Conservation (phyloP, 2,888 invertebrate genomes). For the Apamea monoglypha region DNA sequence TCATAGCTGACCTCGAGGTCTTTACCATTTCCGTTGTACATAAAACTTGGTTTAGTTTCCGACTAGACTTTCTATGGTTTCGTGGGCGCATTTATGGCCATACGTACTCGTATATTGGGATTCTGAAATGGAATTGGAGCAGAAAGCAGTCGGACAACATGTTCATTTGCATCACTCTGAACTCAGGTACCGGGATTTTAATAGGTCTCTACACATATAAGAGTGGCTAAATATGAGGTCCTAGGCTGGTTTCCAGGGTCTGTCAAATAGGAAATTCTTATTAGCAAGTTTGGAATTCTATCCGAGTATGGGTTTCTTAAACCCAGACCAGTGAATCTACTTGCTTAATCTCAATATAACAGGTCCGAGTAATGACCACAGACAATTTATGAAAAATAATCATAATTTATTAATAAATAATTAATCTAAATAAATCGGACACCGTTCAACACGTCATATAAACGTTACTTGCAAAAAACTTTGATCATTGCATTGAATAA, state of each 20-base stretch:
- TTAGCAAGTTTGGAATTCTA: not conserved
- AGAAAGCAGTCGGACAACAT: not conserved
- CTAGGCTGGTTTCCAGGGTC: not conserved
- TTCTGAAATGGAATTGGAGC: slow-evolving; percentile 19
- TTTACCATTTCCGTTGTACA: slow-evolving; percentile 2
- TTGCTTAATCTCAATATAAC: not conserved
- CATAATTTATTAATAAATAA: not conserved
- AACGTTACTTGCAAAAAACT: not conserved
- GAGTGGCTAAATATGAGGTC: not conserved
- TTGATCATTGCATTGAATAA: not conserved
- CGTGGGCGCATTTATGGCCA: slow-evolving; percentile 35
- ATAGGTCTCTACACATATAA: not conserved
- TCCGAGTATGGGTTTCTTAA: not conserved
- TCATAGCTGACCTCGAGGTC: not conserved
- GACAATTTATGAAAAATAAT: not conserved
- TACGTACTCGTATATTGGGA: not conserved
- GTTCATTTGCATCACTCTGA: not conserved
- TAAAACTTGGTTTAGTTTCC: not conserved
- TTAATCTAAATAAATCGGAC: not conserved
- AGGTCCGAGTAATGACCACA: not conserved
- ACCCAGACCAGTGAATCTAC: not conserved
- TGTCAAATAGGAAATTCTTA: not conserved
- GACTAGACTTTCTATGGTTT: slow-evolving; percentile 2
- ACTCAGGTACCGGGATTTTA: not conserved
- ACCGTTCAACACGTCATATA: not conserved